phyloP scores from a whole-genome alignment of 2,113 vertebrate species.

The Podarcis cretensis region DNA sequence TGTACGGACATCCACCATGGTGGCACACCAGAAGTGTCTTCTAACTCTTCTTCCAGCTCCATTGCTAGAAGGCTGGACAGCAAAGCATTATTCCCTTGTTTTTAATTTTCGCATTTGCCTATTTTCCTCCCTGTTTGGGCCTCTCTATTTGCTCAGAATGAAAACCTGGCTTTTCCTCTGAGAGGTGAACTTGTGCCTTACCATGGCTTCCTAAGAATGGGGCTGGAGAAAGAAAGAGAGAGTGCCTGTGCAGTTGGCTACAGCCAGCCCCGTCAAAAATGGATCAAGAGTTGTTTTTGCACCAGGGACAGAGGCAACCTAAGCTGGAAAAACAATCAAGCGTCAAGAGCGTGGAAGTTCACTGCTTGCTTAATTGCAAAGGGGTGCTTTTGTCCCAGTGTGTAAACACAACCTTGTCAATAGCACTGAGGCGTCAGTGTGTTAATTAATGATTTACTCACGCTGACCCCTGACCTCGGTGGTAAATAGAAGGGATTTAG shows the following conservation, averaged over 20 bases:
- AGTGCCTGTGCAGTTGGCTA: neutral
- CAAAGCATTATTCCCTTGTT: too few relatives aligned
- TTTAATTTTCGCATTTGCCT: neutral
- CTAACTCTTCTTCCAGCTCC: too few relatives aligned
- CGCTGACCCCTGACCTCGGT: slow-evolving; percentile 78
- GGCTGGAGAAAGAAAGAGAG: neutral
- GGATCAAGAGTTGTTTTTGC: slow-evolving; percentile 7
- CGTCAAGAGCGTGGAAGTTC: slow-evolving; percentile 55
- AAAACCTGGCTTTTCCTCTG: neutral
- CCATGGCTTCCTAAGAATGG: too few relatives aligned
- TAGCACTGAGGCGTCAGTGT: slow-evolving; percentile 71
- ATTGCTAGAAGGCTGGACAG: too few relatives aligned
- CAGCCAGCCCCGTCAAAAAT: neutral
- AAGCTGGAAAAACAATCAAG: slow-evolving; percentile 31
- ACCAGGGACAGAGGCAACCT: slow-evolving; percentile 3
- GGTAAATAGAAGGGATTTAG: slow-evolving; percentile 82
- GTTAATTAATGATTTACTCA: slow-evolving; percentile 86
- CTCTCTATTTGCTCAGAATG: rapidly evolving
- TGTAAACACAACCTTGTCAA: slow-evolving; percentile 80
- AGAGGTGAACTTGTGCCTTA: neutral
- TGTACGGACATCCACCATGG: too few relatives aligned
- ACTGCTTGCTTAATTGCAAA: slow-evolving; percentile 64
- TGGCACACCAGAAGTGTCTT: too few relatives aligned
- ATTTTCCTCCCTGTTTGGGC: neutral
- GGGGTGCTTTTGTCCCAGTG: slow-evolving; percentile 73